These are phyloP conservation scores for Nothoprocta perdicaria DNA, from an alignment of 2,113 vertebrate species.

Conservation along the genomic window DNA sequence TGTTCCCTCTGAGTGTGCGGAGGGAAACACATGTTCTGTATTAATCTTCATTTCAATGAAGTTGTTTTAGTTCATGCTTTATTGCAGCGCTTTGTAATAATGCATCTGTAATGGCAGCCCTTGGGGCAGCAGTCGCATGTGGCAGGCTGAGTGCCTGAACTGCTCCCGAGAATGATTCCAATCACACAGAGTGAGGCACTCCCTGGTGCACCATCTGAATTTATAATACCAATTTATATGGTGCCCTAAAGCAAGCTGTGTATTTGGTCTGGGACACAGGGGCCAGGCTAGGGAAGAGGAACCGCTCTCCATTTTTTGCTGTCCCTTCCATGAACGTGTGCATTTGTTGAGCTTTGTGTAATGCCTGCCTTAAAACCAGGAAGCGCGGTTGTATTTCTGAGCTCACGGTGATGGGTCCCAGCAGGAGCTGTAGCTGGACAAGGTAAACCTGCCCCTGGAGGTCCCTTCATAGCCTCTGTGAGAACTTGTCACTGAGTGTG, in stretches of 20 bases:
- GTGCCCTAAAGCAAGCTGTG: slow-evolving; percentile 81
- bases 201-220: slow-evolving; percentile 85
- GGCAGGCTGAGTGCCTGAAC: slow-evolving; percentile 82
- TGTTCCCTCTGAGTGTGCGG: slow-evolving; percentile 58
- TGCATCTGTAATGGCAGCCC: slow-evolving; percentile 83
- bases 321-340: slow-evolving; percentile 4
- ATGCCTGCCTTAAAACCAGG: slow-evolving; percentile 15
- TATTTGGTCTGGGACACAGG: slow-evolving; percentile 76
- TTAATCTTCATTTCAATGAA: slow-evolving; percentile 86
- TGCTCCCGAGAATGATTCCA: slow-evolving; percentile 80
- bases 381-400: not conserved
- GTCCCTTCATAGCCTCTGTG: not conserved
- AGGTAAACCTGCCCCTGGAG: not conserved
- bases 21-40: slow-evolving; percentile 79
- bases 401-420: not conserved
- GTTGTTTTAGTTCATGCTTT: slow-evolving; percentile 85
- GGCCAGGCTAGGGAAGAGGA: slow-evolving; percentile 44
- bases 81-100: slow-evolving; percentile 83
- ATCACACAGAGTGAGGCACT: slow-evolving; percentile 83
- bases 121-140: slow-evolving; percentile 80
- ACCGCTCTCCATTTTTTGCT: slow-evolving; percentile 29
- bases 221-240: slow-evolving; percentile 84
- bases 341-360: slow-evolving; percentile 57
- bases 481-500: not conserved
- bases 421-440: not conserved